Conservation (phyloP, 2,113 vertebrate species). For the Pleuronectes platessa region DNA sequence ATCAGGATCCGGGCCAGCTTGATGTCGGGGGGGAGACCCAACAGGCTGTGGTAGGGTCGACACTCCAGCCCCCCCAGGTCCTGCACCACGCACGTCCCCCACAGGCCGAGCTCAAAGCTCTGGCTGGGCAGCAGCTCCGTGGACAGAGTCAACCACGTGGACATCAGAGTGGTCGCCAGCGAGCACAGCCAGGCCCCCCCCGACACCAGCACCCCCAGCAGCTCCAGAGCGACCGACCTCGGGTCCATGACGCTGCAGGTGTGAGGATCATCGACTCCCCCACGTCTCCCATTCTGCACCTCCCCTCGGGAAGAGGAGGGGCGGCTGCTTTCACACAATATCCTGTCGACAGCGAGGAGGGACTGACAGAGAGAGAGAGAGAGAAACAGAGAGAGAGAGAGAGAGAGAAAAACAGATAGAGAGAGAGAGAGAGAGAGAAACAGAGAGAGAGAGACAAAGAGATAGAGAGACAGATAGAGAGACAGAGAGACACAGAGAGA, state of each 20-base stretch:
- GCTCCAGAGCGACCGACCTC: conserved; percentile 54
- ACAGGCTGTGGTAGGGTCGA: conserved; percentile 63
- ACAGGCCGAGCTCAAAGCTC: conserved; percentile 77
- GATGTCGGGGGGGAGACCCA: conserved; percentile 66
- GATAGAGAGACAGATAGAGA: too few relatives aligned
- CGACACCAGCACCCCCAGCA: conserved; percentile 64
- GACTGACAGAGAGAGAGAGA: too few relatives aligned
- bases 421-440: too few relatives aligned
- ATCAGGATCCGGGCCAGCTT: conserved; percentile 71
- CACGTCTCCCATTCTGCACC: too few relatives aligned
- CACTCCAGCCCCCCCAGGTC: conserved; percentile 63
- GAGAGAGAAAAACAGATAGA: too few relatives aligned
- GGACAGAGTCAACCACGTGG: conserved; percentile 76
- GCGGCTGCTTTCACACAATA: too few relatives aligned
- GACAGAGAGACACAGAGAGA: too few relatives aligned
- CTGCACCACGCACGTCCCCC: conserved; percentile 78
- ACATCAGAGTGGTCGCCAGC: conserved; percentile 73
- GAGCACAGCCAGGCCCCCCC: conserved; percentile 73
- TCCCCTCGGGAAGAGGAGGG: too few relatives aligned
- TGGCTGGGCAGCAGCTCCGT: conserved; percentile 73
- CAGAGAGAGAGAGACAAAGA: too few relatives aligned
- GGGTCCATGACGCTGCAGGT: conserved; percentile 60
- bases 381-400: too few relatives aligned
- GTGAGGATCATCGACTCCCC: not conserved
- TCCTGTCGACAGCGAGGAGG: too few relatives aligned